Conservation (phyloP, 2,797 vertebrate species). For the Glossophaga mutica region DNA sequence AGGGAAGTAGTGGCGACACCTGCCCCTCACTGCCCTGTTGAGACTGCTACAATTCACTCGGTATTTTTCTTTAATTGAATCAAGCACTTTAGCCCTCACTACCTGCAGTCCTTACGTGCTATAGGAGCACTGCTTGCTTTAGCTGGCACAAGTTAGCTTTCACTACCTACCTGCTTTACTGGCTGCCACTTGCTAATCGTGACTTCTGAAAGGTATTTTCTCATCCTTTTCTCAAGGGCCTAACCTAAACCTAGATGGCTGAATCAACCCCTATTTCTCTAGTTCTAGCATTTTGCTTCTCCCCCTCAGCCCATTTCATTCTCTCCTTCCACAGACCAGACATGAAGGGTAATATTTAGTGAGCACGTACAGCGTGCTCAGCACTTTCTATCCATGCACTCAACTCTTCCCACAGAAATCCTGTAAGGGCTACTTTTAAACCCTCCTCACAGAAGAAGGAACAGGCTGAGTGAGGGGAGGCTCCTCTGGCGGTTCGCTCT, state of each 20-base stretch:
- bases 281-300: neutral
- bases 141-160: neutral
- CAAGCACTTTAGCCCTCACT: neutral
- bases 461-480: neutral
- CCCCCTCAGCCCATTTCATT: neutral
- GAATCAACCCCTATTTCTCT: neutral
- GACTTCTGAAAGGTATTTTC: neutral
- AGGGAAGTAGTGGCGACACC: neutral
- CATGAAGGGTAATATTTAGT: neutral
- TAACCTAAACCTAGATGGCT: neutral
- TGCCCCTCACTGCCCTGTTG: neutral
- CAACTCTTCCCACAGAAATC: neutral
- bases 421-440: neutral
- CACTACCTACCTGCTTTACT: neutral
- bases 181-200: neutral
- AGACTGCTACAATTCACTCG: too few species aligned
- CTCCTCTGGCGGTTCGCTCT: neutral
- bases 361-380: neutral
- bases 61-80: neutral
- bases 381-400: neutral
- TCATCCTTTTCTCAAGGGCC: neutral
- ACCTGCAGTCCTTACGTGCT: neutral
- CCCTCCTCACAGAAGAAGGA: neutral
- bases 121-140: neutral
- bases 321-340: neutral